Evolutionary conservation across 2,888 invertebrate species (phyloP), one percentile per base, ranked within the genome.

Genomic region (Yponomeuta malinellus): DNA sequence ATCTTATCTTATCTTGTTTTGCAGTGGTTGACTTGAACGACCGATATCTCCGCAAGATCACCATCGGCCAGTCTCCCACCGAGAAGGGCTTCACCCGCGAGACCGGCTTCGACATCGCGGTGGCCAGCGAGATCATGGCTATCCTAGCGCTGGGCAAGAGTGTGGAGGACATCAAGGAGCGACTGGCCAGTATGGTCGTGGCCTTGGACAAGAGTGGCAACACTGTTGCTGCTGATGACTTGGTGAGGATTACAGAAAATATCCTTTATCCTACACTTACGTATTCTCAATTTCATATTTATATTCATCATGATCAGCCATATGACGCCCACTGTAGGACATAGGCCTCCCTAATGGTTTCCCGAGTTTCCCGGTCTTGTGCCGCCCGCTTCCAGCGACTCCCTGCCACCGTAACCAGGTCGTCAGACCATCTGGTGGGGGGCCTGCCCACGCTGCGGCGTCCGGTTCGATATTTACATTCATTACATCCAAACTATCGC

Each of bases 71-170:
- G 83, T 96, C 97, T 0, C 94, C 97, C 4, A 96, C 97, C 0
- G 99, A 99, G 86, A 98, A 98, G 83, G 97, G 97, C 0, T 93
- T 95, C 74, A 94, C 95, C 0, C 94, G 99, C 66, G 94, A 96
- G 86, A 96, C 98, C 0, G 94, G 96, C 71, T 99, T 98, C 88
- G 95, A 97, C 77, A 99, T 99, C 79, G 95, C 98, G 1, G 99
- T 99, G 6, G 98, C 98, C 5, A 98, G 98, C 77, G 99, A 99
- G 93, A 96, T 99, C 75, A 99, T 99, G 99, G 99, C 99, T 0
- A 96, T 99, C 75, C 90, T 99, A 69, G 98, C 99, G 0, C 90
- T 99, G 37, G 95, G 98, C 1, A 96, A 94, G 15, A 94, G 95
- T 81, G 85, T 98, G 72, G 93, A 94, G 0, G 99, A 99, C 83